phyloP scores from a whole-genome alignment of 2,113 vertebrate species.

The Dicerorhinus sumatrensis region DNA sequence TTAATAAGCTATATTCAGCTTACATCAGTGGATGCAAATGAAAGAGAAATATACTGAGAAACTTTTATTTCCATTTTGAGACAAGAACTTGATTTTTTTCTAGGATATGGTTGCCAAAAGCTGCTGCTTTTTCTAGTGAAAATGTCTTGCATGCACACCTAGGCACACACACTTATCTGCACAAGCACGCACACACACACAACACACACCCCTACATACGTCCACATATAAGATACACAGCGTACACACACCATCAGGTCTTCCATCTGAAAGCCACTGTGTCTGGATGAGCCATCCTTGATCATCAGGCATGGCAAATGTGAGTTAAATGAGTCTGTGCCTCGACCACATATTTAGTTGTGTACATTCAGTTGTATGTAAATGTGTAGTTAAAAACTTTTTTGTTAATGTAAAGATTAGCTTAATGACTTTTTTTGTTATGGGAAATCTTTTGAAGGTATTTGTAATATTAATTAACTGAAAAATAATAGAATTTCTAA shows the following conservation, averaged over 20 bases:
- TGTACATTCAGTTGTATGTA: background rate
- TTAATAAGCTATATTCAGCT: background rate
- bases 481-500: background rate
- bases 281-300: background rate
- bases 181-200: background rate
- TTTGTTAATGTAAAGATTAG: background rate
- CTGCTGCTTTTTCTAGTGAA: constrained; percentile 1
- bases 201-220: accelerated
- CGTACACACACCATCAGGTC: background rate
- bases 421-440: background rate
- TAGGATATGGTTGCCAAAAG: background rate
- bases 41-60: background rate
- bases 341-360: background rate
- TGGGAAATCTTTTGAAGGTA: background rate
- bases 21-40: background rate
- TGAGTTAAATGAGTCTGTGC: background rate
- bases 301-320: background rate
- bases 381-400: background rate
- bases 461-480: background rate
- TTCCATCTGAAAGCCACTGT: background rate
- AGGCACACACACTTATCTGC: background rate
- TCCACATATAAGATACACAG: background rate
- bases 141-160: background rate
- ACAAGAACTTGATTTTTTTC: background rate
- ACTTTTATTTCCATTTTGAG: background rate